These are phyloP conservation scores for Drosophila ambigua DNA, from an alignment of 1,140 invertebrate genomes.

Conservation along the genomic window DNA sequence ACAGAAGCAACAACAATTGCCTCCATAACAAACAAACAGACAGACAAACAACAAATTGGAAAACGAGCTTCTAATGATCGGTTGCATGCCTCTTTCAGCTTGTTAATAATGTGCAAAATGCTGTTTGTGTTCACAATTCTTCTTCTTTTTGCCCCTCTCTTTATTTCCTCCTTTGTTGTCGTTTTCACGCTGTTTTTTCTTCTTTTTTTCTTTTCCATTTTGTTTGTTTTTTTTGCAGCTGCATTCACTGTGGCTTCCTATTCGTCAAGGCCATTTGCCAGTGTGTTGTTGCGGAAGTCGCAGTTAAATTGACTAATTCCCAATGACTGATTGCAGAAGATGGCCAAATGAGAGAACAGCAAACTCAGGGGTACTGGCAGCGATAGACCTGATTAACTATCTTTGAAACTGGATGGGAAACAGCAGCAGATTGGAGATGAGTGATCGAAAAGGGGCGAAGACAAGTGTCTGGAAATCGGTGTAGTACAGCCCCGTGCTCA, in stretches of 20 bases:
- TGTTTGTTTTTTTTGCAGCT: conserved; percentile 11
- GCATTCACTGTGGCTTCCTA: conserved; percentile 41
- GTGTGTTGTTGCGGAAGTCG: conserved; percentile 46
- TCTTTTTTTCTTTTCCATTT: conserved; percentile 1
- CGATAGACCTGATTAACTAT: too few relatives aligned
- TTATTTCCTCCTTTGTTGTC: conserved; percentile 30
- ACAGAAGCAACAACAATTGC: conserved; percentile 34
- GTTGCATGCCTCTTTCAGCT: conserved; percentile 66
- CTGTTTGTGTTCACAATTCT: conserved; percentile 73
- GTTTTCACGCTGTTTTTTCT: conserved; percentile 36
- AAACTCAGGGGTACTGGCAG: too few relatives aligned
- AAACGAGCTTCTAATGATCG: conserved; percentile 76
- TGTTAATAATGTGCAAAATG: conserved; percentile 80
- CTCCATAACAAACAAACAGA: conserved; percentile 20
- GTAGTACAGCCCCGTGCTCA: not conserved
- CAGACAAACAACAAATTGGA: conserved; percentile 62
- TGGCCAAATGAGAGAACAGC: too few relatives aligned
- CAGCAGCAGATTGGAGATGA: too few relatives aligned
- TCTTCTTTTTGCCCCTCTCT: conserved; percentile 34
- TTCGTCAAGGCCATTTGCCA: conserved; percentile 50
- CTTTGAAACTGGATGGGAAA: too few relatives aligned
- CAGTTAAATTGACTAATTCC: conserved; percentile 30
- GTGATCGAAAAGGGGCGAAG: too few relatives aligned
- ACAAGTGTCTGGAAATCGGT: not conserved
- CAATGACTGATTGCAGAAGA: conserved; percentile 10